These are phyloP conservation scores for Ciconia stormi DNA, from an alignment of 2,113 vertebrate genomes.

Conservation along the genomic window DNA sequence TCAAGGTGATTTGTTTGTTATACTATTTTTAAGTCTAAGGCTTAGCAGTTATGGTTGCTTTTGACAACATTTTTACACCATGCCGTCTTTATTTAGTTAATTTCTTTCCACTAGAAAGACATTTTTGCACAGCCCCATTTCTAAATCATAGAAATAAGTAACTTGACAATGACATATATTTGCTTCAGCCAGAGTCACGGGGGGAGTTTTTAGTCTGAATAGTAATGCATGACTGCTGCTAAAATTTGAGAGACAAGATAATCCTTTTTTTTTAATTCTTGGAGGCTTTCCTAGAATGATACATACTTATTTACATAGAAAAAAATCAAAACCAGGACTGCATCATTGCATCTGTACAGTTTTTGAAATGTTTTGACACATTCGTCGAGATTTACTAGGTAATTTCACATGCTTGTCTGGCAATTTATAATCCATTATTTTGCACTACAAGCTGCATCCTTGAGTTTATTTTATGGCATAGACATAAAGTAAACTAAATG, in stretches of 20 bases:
- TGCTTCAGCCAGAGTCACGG: not conserved
- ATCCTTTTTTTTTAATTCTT: not conserved
- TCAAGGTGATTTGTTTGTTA: not conserved
- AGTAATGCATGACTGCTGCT: not conserved
- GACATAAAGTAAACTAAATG: conserved; percentile 21
- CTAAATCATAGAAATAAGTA: not conserved
- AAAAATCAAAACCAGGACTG: not conserved
- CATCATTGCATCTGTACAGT: not conserved
- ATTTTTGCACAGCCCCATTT: not conserved
- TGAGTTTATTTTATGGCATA: conserved; percentile 45
- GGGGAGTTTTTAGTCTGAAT: not conserved
- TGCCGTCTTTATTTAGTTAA: not conserved
- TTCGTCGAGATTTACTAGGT: conserved; percentile 27
- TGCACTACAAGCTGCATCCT: conserved; percentile 11
- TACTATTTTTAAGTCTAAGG: not conserved
- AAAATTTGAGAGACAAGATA: not conserved
- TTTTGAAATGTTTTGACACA: conserved; percentile 47
- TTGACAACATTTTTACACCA: not conserved
- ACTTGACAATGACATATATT: not conserved
- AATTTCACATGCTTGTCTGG: conserved; percentile 17
- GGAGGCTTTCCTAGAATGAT: not conserved
- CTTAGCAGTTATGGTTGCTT: not conserved
- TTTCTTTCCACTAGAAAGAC: not conserved
- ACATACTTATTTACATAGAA: not conserved
- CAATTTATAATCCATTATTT: conserved; percentile 46